Conservation (phyloP, 1,140 invertebrate species). For the Atopsyche davidsoni region DNA sequence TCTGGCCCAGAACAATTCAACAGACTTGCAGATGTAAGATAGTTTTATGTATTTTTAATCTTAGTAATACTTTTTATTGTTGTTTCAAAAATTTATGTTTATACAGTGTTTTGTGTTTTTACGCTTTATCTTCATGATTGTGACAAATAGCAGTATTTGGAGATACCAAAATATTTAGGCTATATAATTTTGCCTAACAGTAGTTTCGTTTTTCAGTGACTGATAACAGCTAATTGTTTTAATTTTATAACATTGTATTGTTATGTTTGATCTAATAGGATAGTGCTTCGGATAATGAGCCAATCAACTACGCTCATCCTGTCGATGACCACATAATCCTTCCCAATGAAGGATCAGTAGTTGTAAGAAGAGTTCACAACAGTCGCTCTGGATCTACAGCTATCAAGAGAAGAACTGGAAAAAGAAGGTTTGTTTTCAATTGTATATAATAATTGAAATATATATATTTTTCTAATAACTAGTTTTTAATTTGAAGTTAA, state of each 20-base stretch:
- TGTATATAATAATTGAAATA: not conserved
- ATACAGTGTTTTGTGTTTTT: too few species aligned
- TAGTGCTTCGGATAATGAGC: slow-evolving; percentile 28
- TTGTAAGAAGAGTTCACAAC: slow-evolving; percentile 32
- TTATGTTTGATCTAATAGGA: slow-evolving; percentile 15
- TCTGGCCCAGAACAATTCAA: slow-evolving; percentile 65
- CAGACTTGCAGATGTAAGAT: too few species aligned
- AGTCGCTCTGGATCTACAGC: slow-evolving; percentile 56
- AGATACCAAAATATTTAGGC: too few species aligned
- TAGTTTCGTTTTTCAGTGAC: too few species aligned
- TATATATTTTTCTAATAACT: not conserved
- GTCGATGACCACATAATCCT: slow-evolving; percentile 46
- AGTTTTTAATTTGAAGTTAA: not conserved
- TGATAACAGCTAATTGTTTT: too few species aligned
- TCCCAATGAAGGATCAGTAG: slow-evolving; percentile 45
- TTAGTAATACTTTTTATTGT: slow-evolving; percentile 32
- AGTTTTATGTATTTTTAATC: not conserved
- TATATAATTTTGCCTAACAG: too few species aligned
- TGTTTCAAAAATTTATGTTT: slow-evolving; percentile 33
- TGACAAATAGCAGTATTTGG: too few species aligned
- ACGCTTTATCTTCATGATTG: too few species aligned
- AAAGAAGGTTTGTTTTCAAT: slow-evolving; percentile 43
- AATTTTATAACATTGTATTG: too few species aligned
- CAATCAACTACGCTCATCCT: slow-evolving; percentile 30
- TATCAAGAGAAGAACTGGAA: slow-evolving; percentile 63